A percentile compares a stretch with the other conserved stretches of the same genome.
These are phyloP conservation scores for Staurois parvus DNA, from an alignment of 2,797 vertebrate genomes.

Conservation along the genomic window DNA sequence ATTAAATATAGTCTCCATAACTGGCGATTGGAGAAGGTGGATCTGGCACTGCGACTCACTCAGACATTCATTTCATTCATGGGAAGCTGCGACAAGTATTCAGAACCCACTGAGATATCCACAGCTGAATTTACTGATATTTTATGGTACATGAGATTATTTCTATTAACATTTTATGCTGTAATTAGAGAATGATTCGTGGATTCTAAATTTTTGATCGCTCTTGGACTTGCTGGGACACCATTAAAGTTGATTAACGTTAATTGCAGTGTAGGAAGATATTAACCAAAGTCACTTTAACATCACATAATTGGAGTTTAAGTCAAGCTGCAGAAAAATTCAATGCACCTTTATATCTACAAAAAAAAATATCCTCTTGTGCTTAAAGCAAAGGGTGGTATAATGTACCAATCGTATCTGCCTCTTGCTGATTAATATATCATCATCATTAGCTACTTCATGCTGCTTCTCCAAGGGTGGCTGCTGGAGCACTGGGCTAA, in stretches of 20 bases:
- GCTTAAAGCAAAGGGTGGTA: conserved; percentile 3
- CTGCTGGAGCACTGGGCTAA: too few species aligned
- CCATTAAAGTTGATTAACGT: conserved; percentile 87
- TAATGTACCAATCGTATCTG: not conserved
- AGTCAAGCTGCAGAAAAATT: conserved; percentile 60
- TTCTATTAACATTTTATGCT: conserved; percentile 89
- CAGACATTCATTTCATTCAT: conserved; percentile 50
- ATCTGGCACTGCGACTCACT: not conserved
- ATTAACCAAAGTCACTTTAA: conserved; percentile 88
- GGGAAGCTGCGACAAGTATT: conserved; percentile 40
- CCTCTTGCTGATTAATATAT: too few species aligned
- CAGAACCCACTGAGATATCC: conserved; percentile 78
- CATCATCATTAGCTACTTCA: too few species aligned
- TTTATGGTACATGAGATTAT: conserved; percentile 86
- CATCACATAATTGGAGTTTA: conserved; percentile 86
- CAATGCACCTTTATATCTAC: conserved; percentile 49
- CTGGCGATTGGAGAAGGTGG: conserved; percentile 21
- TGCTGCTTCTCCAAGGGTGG: not conserved
- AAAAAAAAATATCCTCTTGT: conserved; percentile 31
- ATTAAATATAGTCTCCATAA: conserved; percentile 20
- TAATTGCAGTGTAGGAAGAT: conserved; percentile 86
- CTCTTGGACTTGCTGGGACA: conserved; percentile 86
- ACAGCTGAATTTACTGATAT: conserved; percentile 85
- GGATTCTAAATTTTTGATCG: conserved; percentile 88
- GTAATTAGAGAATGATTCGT: conserved; percentile 88